phyloP scores from a whole-genome alignment of 1,140 invertebrate genomes.

The Caerostris extrusa region DNA sequence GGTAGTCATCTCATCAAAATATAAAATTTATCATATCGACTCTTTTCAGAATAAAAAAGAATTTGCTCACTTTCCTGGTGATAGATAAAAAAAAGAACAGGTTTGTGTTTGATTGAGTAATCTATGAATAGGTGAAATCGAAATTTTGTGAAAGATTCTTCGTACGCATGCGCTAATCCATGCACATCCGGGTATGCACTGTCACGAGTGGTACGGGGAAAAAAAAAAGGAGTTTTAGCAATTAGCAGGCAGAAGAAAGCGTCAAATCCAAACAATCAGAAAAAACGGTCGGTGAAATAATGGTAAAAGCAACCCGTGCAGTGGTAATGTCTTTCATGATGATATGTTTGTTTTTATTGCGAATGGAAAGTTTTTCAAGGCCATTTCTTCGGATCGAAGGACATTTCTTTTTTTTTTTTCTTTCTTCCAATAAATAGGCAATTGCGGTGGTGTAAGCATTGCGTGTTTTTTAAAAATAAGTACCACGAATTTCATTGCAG shows the following conservation, averaged over 20 bases:
- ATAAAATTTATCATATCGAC: too few species aligned
- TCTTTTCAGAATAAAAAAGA: too few species aligned
- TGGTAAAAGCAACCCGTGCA: neutral
- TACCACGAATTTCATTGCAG: neutral
- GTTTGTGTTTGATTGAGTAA: neutral
- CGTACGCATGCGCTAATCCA: neutral
- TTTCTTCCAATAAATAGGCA: neutral
- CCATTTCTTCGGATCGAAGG: neutral
- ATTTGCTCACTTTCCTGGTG: neutral
- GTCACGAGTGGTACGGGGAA: slow-evolving; percentile 22
- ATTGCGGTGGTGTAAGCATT: neutral
- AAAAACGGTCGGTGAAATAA: neutral
- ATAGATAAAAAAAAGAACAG: neutral
- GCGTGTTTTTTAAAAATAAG: neutral
- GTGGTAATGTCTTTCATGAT: slow-evolving; percentile 3
- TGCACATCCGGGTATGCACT: slow-evolving; percentile 1
- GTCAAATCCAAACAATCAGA: neutral
- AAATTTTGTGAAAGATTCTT: neutral
- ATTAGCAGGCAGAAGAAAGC: slow-evolving; percentile 13
- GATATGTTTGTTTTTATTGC: neutral
- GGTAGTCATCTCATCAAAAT: too few species aligned
- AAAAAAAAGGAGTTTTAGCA: neutral
- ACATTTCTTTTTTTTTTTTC: neutral
- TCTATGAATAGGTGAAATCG: slow-evolving; percentile 12
- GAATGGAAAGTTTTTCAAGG: slow-evolving; percentile 12